A percentile compares a stretch with the other conserved stretches of the same genome.
phyloP scores from a whole-genome alignment of 2,797 vertebrate species.

The Falco columbarius region DNA sequence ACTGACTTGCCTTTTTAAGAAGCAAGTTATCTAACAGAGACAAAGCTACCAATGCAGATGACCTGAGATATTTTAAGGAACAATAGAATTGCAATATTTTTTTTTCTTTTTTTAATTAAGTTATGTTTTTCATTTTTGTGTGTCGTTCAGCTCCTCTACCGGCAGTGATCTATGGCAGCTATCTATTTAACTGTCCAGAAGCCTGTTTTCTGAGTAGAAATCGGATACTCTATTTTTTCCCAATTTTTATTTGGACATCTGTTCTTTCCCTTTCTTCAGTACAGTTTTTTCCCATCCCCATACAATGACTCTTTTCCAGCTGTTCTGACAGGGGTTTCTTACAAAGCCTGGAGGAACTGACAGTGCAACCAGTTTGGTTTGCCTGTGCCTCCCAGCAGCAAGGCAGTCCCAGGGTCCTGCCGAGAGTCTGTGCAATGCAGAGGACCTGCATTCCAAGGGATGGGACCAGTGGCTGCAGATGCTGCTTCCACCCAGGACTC shows the following conservation, averaged over 20 bases:
- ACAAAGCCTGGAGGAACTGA: background rate
- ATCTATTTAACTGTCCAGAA: background rate
- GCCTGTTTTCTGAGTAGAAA: background rate
- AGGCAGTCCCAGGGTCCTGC: background rate
- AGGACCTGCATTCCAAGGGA: background rate
- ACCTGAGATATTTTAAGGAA: background rate
- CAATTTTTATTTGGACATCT: fast-evolving
- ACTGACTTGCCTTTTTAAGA: background rate
- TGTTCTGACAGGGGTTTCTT: fast-evolving
- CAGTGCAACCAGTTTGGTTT: fast-evolving
- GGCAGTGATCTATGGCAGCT: background rate
- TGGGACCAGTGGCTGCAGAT: fast-evolving
- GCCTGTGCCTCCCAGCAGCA: no score
- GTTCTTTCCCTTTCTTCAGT: background rate
- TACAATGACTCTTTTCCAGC: background rate
- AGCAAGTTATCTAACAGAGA: background rate
- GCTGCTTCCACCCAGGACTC: background rate
- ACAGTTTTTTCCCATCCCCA: fast-evolving
- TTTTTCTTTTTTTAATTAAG: background rate
- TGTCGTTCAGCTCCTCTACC: background rate
- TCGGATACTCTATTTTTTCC: fast-evolving
- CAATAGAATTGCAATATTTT: background rate
- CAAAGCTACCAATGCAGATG: no score
- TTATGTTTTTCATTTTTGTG: background rate
- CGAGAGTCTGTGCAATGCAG: fast-evolving